phyloP scores from a whole-genome alignment of 2,797 vertebrate genomes.

The Betta splendens region DNA sequence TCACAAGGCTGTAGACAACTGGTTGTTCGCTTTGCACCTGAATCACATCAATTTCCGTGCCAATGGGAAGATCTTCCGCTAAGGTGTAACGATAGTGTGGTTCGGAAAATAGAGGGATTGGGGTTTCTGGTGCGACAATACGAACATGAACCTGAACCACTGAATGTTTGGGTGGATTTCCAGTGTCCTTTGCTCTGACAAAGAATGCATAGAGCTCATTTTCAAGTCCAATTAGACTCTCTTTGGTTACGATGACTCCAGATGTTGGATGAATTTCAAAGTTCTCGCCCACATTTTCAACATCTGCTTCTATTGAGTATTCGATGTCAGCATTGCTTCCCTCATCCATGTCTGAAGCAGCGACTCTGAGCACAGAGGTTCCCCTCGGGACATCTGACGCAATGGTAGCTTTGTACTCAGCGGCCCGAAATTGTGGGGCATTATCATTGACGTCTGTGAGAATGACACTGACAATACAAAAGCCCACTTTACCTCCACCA shows the following conservation, averaged over 20 bases:
- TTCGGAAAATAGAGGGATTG: slow-evolving; percentile 90
- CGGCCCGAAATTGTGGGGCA: slow-evolving; percentile 93
- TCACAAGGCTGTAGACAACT: slow-evolving; percentile 86
- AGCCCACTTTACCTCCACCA: slow-evolving; percentile 93
- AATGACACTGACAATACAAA: slow-evolving; percentile 93
- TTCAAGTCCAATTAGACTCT: slow-evolving; percentile 97
- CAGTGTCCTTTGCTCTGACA: slow-evolving; percentile 90
- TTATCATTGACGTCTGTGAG: slow-evolving; percentile 98
- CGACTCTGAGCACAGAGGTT: slow-evolving; percentile 88
- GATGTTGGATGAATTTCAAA: slow-evolving; percentile 91
- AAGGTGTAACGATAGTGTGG: slow-evolving; percentile 90
- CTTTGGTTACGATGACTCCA: slow-evolving; percentile 92
- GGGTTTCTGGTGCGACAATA: slow-evolving; percentile 88
- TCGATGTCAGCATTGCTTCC: slow-evolving; percentile 95
- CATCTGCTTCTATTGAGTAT: slow-evolving; percentile 90
- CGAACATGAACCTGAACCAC: slow-evolving; percentile 89
- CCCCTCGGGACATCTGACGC: slow-evolving; percentile 88
- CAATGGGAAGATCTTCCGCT: slow-evolving; percentile 90
- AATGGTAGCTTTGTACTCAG: slow-evolving; percentile 89
- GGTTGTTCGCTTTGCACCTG: slow-evolving; percentile 85
- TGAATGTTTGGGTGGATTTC: slow-evolving; percentile 87
- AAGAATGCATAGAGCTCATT: slow-evolving; percentile 92
- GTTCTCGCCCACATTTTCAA: slow-evolving; percentile 92
- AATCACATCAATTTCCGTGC: slow-evolving; percentile 91
- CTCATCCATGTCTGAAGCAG: slow-evolving; percentile 95